Evolutionary conservation across 2,888 invertebrate genomes (phyloP), one percentile per base, ranked within the genome.

Genomic region (Aelia acuminata): DNA sequence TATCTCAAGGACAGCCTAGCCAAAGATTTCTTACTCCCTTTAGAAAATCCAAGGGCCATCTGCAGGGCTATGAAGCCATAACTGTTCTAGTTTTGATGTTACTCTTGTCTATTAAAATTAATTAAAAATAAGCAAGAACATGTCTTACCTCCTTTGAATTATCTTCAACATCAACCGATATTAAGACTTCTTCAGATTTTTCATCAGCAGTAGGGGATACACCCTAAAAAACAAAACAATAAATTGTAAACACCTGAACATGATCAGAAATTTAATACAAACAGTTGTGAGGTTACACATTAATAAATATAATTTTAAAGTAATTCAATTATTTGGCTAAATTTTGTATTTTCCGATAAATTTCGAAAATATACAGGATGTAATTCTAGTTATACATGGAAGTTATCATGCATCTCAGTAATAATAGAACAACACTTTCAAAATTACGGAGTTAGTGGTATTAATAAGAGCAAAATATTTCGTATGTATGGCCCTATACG

Each of bases 161-260:
- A 70, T 87, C 63, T 26, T 87, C 63, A 7, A 87, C 87, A 31
- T 70, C 87, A 20, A 87, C 26, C 15, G 87, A 31, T 4, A 87
- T 15, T 1, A 70, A 63, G n/a, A n/a, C n/a, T 70, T 87, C 87
- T 87, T 87, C 87, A 15, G 70, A 48, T n/a, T 87, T 57, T 87
- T 87, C 87, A 1, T 70, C 87, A 0, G 22, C 87, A 11, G 26
- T 35, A 43, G 63, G 63, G 18, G 53, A 53, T 85, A 85, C 49
- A 53, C 57, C 57, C 85, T 85, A 53, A 84, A 49, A 49, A 84
- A 47, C 5, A 39, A n/a, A n/a, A 22, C 0, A 43, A 4, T 43
- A 1, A 80, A 80, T 1, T 11, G 43, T 80, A 10, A 18, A 43
- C 4, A 80, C 0, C 11, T n/a, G n/a, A 80, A 18, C 2, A 26